phyloP scores from a whole-genome alignment of 1,140 invertebrate genomes.

The Neodiprion fabricii region DNA sequence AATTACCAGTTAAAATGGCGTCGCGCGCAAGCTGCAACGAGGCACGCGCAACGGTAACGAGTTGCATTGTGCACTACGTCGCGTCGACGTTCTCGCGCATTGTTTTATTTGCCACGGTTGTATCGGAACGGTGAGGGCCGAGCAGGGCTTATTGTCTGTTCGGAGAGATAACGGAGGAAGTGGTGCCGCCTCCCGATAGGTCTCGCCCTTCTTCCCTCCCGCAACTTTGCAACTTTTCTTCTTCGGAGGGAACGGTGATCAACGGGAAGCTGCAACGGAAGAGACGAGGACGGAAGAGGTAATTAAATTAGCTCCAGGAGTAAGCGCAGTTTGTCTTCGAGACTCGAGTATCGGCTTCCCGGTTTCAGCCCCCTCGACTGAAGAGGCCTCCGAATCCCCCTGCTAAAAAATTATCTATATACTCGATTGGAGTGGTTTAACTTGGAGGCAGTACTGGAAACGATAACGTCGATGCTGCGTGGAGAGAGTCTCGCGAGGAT shows the following conservation, averaged over 20 bases:
- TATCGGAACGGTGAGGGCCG: background rate
- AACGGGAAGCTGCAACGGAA: background rate
- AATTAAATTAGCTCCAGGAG: constrained; percentile 3
- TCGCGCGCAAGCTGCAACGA: background rate
- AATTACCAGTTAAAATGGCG: constrained; percentile 10
- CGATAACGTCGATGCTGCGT: constrained; percentile 28
- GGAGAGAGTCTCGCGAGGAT: background rate
- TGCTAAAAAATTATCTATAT: background rate
- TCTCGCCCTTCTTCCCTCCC: background rate
- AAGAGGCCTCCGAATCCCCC: too few species aligned
- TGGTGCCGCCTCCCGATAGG: constrained; percentile 25
- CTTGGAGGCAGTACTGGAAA: constrained; percentile 12
- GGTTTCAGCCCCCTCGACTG: too few species aligned
- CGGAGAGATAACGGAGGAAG: constrained; percentile 35
- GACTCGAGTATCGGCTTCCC: too few species aligned
- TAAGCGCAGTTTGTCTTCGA: background rate
- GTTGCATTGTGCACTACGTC: constrained; percentile 40
- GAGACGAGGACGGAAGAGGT: background rate
- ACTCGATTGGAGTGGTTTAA: background rate
- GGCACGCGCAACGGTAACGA: constrained; percentile 34
- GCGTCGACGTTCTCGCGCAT: background rate
- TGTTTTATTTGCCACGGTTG: constrained; percentile 36
- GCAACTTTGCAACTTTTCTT: background rate
- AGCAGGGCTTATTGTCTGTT: constrained; percentile 43
- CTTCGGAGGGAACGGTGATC: background rate